Conservation (phyloP, 2,797 vertebrate genomes). For the Calcarius lapponicus region DNA sequence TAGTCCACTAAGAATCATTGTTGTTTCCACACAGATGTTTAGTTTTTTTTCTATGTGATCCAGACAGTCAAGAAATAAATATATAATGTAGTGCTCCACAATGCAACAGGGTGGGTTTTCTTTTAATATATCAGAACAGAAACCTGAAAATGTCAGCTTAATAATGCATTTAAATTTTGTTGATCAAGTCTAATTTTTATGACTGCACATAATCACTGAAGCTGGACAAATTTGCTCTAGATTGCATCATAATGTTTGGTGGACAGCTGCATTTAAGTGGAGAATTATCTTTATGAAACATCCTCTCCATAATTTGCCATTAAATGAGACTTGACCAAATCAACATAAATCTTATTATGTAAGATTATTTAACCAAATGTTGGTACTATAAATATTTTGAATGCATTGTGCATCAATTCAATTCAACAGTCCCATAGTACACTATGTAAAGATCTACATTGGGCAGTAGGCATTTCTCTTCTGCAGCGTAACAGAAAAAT, state of each 20-base stretch:
- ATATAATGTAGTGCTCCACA: background rate
- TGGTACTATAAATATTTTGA: constrained; percentile 78
- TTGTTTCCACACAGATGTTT: background rate
- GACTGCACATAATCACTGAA: constrained; percentile 82
- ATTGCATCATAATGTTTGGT: constrained; percentile 81
- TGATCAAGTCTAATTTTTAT: constrained; percentile 85
- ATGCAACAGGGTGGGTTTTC: background rate
- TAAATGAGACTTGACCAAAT: constrained; percentile 77
- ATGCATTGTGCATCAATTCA: constrained; percentile 73
- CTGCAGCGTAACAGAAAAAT: background rate
- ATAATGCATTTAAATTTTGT: constrained; percentile 85
- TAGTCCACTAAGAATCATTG: background rate
- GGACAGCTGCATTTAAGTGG: constrained; percentile 80
- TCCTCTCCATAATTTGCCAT: constrained; percentile 77
- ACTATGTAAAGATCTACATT: constrained; percentile 51
- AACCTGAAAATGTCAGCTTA: constrained; percentile 80
- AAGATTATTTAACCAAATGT: constrained; percentile 78
- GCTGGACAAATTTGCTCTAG: constrained; percentile 80
- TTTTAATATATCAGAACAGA: constrained; percentile 75
- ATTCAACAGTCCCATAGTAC: constrained; percentile 61
- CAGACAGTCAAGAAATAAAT: background rate
- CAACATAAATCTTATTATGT: constrained; percentile 78
- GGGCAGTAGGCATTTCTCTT: constrained; percentile 5
- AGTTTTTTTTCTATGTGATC: background rate
- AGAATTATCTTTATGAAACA: constrained; percentile 82